A percentile compares a stretch with the other conserved stretches of the same genome.
Conservation (phyloP, 2,797 vertebrate species). For the Sparidentex hasta region DNA sequence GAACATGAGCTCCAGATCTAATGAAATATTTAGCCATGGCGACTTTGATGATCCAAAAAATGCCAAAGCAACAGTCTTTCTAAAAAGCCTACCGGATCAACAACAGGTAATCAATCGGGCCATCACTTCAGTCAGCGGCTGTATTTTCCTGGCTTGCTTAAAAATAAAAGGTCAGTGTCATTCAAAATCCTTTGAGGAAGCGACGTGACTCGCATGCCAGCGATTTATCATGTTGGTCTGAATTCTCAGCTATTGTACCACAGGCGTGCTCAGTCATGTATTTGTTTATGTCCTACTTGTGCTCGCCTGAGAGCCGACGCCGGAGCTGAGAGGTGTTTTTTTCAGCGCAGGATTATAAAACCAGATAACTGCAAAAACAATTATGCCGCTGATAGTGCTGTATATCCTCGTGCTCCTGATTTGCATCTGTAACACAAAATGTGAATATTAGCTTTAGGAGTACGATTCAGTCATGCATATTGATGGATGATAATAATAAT, state of each 20-base stretch:
- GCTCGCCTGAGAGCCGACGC: neutral
- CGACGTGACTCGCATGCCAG: neutral
- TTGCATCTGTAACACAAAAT: constrained; percentile 45
- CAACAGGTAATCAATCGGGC: constrained; percentile 22
- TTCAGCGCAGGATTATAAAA: constrained; percentile 23
- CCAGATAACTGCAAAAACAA: constrained; percentile 38
- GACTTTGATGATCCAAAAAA: constrained; percentile 8
- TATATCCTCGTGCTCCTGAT: constrained; percentile 26
- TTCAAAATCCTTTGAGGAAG: constrained; percentile 24
- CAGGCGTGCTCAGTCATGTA: neutral
- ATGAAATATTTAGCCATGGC: constrained; percentile 2
- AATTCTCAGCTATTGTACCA: neutral
- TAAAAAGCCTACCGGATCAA: neutral
- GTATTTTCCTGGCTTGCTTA: constrained; percentile 11
- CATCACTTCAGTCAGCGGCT: constrained; percentile 22
- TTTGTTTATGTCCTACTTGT: neutral
- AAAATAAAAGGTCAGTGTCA: constrained; percentile 39
- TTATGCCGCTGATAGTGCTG: constrained; percentile 18
- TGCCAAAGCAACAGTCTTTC: neutral
- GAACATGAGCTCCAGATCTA: constrained; percentile 7
- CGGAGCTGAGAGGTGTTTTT: constrained; percentile 27
- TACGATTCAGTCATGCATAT: constrained; percentile 57
- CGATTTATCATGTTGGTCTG: constrained; percentile 1
- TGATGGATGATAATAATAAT: constrained; percentile 66
- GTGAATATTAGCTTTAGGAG: constrained; percentile 56